These are phyloP conservation scores for Gadus macrocephalus DNA, from an alignment of 2,113 vertebrate species.

Conservation along the genomic window DNA sequence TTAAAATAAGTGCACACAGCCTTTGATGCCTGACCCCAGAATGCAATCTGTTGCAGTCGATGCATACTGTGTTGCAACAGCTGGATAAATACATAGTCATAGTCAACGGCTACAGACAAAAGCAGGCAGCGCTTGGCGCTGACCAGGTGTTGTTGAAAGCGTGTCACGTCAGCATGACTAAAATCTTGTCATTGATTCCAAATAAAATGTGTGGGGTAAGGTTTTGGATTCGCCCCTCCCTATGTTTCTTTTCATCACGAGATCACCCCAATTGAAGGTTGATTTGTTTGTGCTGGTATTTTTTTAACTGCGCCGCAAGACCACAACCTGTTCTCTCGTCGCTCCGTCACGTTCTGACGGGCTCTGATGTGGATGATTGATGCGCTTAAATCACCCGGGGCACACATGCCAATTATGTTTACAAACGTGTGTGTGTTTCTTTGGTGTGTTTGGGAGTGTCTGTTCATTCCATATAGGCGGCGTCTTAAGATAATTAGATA, in stretches of 20 bases:
- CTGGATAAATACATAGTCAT: too few species aligned
- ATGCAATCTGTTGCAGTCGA: too few species aligned
- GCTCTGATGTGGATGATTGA: constrained; percentile 3
- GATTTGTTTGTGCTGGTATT: constrained; percentile 18
- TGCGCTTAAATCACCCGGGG: not conserved
- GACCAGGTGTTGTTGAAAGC: too few species aligned
- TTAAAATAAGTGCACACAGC: too few species aligned
- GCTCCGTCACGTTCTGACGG: constrained; percentile 20
- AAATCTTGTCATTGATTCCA: too few species aligned
- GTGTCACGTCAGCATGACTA: too few species aligned
- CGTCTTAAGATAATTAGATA: constrained; percentile 6
- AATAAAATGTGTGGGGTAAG: not conserved
- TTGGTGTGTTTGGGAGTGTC: constrained; percentile 2
- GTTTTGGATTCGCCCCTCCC: not conserved
- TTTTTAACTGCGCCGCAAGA: constrained; percentile 6
- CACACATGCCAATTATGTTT: constrained; percentile 6
- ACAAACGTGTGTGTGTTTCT: not conserved
- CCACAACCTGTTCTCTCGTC: constrained; percentile 46
- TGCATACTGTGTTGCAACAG: too few species aligned
- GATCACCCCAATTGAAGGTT: constrained; percentile 13
- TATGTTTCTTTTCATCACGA: constrained; percentile 3
- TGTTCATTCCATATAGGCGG: not conserved
- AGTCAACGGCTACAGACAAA: too few species aligned
- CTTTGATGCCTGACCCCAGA: too few species aligned
- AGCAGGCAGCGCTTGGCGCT: too few species aligned